phyloP scores from a whole-genome alignment of 2,888 invertebrate genomes.

The Patella ulyssiponensis region DNA sequence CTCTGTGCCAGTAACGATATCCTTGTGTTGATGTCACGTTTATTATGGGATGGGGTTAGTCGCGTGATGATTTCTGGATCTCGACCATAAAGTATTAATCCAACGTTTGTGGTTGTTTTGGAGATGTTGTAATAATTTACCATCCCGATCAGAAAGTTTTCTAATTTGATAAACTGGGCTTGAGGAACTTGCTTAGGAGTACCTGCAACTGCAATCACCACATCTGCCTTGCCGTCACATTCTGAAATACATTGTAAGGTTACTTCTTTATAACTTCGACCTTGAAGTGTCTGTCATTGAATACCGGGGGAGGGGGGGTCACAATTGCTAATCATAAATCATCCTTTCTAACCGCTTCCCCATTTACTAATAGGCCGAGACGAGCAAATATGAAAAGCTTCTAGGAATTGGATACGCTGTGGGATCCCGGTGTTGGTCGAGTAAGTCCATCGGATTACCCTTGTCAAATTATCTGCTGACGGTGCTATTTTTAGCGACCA shows the following conservation, averaged over 20 bases:
- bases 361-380: too few relatives aligned
- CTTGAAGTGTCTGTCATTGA: too few relatives aligned
- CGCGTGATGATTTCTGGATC: neutral
- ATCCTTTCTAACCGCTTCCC: too few relatives aligned
- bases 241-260: neutral
- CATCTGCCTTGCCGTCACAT: slow-evolving; percentile 2
- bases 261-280: too few relatives aligned
- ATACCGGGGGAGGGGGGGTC: too few relatives aligned
- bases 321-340: too few relatives aligned
- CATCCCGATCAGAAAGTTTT: neutral
- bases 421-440: too few relatives aligned
- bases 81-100: neutral
- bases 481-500: too few relatives aligned
- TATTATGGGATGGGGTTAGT: neutral
- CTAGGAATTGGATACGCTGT: too few relatives aligned
- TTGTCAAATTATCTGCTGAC: too few relatives aligned
- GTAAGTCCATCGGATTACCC: too few relatives aligned
- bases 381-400: too few relatives aligned
- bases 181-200: neutral
- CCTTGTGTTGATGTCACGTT: neutral
- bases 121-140: neutral
- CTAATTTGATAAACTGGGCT: neutral
- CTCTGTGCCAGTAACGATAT: neutral
- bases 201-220: neutral
- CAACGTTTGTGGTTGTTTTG: neutral